Evolutionary conservation across 2,888 invertebrate species (phyloP).

Genomic region (Polydesmus complanatus): DNA sequence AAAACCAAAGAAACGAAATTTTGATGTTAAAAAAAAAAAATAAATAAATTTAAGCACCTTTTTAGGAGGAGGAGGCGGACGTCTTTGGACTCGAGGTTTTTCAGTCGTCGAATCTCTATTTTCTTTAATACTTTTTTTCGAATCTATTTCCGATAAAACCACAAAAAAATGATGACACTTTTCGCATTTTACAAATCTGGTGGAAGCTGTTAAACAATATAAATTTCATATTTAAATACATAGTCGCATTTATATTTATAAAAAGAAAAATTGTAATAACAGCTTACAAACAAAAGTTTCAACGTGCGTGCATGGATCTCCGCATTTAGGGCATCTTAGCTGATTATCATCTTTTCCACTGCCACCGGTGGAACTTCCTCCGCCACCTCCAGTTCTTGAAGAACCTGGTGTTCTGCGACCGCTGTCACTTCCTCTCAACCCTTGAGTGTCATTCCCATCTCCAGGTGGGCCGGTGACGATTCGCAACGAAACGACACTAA

Average conservation of each 20-base stretch:
- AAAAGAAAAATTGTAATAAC: constrained; percentile 11
- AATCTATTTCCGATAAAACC: constrained; percentile 81
- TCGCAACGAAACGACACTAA: constrained; percentile 7
- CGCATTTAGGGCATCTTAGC: constrained; percentile 77
- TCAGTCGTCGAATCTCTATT: constrained; percentile 49
- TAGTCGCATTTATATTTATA: constrained; percentile 2
- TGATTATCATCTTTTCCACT: constrained; percentile 21
- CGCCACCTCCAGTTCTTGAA: constrained; percentile 23
- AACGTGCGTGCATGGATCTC: constrained; percentile 91
- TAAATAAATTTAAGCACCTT: constrained; percentile 40
- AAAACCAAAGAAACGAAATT: neutral
- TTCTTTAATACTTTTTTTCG: constrained; percentile 68
- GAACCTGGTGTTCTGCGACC: constrained; percentile 12
- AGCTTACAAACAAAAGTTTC: constrained; percentile 83
- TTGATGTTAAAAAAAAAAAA: neutral
- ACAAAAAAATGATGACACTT: constrained; percentile 97
- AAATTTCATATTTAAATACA: neutral
- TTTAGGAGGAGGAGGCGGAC: constrained; percentile 85
- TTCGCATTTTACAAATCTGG: constrained; percentile 93
- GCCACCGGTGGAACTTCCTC: constrained; percentile 49
- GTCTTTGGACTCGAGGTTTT: constrained; percentile 24
- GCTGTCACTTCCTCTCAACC: constrained; percentile 16
- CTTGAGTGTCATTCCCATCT: constrained; percentile 17
- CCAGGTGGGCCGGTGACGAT: constrained; percentile 20
- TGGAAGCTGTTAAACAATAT: constrained; percentile 45